Evolutionary conservation across 2,797 vertebrate species (phyloP), one percentile per base, ranked within the genome.

Genomic region (Tapera naevia): DNA sequence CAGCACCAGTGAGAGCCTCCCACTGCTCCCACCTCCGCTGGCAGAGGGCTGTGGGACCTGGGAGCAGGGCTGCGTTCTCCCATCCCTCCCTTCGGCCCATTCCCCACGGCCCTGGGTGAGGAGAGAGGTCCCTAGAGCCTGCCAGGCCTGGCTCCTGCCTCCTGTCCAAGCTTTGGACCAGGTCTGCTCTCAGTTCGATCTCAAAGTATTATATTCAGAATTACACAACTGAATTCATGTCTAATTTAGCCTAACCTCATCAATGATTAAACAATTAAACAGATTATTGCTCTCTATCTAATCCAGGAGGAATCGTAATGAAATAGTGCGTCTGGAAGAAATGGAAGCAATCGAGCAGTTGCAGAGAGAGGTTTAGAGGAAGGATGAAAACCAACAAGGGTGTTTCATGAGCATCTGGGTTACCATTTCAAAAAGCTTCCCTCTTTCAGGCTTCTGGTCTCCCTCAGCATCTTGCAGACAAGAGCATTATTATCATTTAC

Each of bases 201-300:
- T 58, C 15, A 1, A 79, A 86, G 80, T 54, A 79, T 19, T 69
- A 25, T 69, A 54, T 60, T 81, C 61, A 74, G 65, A 90, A 90
- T 79, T 75, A 60, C 86, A 73, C 64, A 82, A 80, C 43, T 48
- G 27, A 90, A 86, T 88, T 73, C 25, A 70, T 25, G 39, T 80
- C 88, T 86, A 79, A 88, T 82, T 94, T 58, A 94, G 56, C 90
- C 64, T 85, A 86, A 72, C 37, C 51, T 90, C 88, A 91, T 95
- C 62, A 86, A 73, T 73, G 80, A 88, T 91, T 93, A 88, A 96
- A 86, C 84, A 93, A 90, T 88, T 93, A 91, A 74, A 94, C 28
- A 72, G 71, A 62, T 80, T 78, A 79, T 58, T 95, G 54, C 73
- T 81, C 28, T 84, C 54, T 48, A 25, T 67, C 62, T 60, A 79